Conservation (phyloP, 2,113 vertebrate species). For the Nyctereutes procyonoides region DNA sequence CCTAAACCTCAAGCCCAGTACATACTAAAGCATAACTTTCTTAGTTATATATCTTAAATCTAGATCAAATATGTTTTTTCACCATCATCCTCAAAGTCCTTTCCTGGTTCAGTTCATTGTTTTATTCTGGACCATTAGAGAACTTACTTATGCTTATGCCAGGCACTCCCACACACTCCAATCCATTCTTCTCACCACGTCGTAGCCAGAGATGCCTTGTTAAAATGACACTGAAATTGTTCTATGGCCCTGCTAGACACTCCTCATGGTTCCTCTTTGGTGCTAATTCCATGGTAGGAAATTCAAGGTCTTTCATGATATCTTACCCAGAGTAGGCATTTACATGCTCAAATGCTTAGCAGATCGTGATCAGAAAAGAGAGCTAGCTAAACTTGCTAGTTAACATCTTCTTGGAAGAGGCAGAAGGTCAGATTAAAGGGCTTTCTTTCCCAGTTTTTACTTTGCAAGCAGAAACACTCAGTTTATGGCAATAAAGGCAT, state of each 20-base stretch:
- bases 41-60: background rate
- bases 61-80: background rate
- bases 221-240: background rate
- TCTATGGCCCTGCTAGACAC: background rate
- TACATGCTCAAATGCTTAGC: conserved; percentile 7
- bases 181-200: background rate
- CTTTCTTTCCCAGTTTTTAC: conserved; percentile 55
- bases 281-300: background rate
- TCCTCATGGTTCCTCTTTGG: background rate
- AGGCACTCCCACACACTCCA: background rate
- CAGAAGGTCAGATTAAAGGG: conserved; percentile 50
- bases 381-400: background rate
- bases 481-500: conserved; percentile 69
- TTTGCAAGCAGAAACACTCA: conserved; percentile 67
- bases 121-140: background rate
- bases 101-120: background rate
- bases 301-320: background rate
- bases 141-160: background rate
- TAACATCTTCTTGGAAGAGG: background rate
- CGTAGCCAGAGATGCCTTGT: background rate
- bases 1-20: background rate
- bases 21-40: background rate
- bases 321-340: background rate
- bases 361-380: background rate
- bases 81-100: background rate